Evolutionary conservation across 2,888 invertebrate genomes (phyloP), one percentile per base, ranked within the genome.

Genomic region (Rutpela maculata): DNA sequence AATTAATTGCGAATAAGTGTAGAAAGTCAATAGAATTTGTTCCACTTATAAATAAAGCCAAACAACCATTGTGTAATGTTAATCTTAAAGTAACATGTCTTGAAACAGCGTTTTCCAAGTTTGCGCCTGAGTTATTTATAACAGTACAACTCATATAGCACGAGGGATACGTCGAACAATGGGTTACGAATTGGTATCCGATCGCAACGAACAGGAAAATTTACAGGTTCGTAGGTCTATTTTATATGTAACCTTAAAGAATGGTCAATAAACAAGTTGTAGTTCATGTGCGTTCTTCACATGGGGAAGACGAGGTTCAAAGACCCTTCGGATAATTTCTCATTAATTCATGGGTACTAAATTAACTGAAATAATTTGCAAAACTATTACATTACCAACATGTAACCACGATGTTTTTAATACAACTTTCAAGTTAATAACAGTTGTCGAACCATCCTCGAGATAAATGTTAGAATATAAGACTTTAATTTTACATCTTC

Each of bases 11-110:
- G 60, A 38, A 70, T 43, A 59, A 77, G 74, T 57, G 72, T 76
- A 79, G 77, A 77, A 75, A 77, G 65, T 57, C 66, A 59, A 77
- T 75, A 69, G 79, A 74, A 76, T 78, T 73, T 78, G 79, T 78
- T 80, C 76, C 72, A 79, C 75, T 80, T 81, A 78, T 81, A 81
- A 81, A 81, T 79, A 81, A 81, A 79, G 69, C 66, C 76, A 75
- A 78, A 80, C 81, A 80, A 74, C 77, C 71, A 78, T 81, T 81
- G 81, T 81, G 81, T 79, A 80, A 81, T 80, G 78, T 79, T 77
- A 75, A 73, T 57, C 71, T 74, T 57, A 43, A 63, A 72, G 77
- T 56, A 76, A 80, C 79, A 80, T 43, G 77, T 78, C 76, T 77
- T 50, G 69, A 56, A 72, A 76, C 72, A 69, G 67, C 74, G 76